Conservation (phyloP, 1,140 invertebrate species). For the Doryteuthis pealeii region DNA sequence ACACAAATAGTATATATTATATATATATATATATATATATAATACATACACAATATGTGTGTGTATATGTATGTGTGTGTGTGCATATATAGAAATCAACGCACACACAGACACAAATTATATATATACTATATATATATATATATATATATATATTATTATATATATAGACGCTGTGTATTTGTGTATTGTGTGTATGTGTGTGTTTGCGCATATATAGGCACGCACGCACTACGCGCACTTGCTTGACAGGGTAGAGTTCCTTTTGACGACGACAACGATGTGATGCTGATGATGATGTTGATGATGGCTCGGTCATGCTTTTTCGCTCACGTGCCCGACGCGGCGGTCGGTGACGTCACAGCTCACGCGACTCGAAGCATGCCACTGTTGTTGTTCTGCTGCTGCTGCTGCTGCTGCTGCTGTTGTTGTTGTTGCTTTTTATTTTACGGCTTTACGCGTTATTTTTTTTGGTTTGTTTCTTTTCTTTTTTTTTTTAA, state of each 20-base stretch:
- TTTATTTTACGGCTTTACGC: too few species aligned
- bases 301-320: not conserved
- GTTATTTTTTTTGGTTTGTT: too few species aligned
- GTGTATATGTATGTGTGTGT: not conserved
- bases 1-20: not conserved
- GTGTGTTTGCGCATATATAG: not conserved
- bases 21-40: conserved; percentile 10
- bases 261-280: not conserved
- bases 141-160: not conserved
- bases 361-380: conserved; percentile 1
- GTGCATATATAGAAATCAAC: not conserved
- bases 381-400: not conserved
- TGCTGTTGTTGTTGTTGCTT: too few species aligned
- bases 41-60: not conserved
- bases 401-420: too few species aligned
- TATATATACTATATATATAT: not conserved
- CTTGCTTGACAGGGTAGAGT: not conserved
- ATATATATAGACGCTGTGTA: not conserved
- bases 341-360: not conserved
- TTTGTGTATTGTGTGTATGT: not conserved
- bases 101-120: not conserved
- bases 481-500: too few species aligned
- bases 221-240: not conserved
- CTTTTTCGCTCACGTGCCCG: conserved; percentile 2
- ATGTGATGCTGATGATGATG: not conserved